phyloP scores from a whole-genome alignment of 2,797 vertebrate genomes.

The Phoxinus dragarum region DNA sequence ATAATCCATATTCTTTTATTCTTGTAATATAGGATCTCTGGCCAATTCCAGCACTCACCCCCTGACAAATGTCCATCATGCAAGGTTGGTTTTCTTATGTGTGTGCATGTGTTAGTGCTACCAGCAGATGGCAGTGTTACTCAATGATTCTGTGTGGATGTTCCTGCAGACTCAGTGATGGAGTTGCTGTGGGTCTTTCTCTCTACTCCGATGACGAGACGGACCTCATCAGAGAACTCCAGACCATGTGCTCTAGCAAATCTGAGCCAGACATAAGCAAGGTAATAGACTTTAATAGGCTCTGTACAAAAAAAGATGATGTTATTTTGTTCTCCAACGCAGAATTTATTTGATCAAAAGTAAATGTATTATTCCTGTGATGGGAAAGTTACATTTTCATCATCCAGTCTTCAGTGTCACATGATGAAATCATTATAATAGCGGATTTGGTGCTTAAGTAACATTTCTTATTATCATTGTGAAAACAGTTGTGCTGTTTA shows the following conservation, averaged over 20 bases:
- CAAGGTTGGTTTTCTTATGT: constrained; percentile 68
- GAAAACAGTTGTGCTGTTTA: no score
- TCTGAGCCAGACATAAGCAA: constrained; percentile 96
- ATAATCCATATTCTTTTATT: neutral
- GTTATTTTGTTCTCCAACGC: no score
- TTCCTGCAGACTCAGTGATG: constrained; percentile 43
- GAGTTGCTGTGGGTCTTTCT: constrained; percentile 74
- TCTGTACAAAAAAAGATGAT: neutral
- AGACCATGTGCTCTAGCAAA: constrained; percentile 94
- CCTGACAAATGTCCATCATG: constrained; percentile 63
- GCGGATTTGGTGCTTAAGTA: no score
- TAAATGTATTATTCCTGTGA: neutral
- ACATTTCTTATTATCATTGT: no score
- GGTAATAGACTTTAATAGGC: constrained; percentile 69
- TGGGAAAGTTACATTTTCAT: neutral
- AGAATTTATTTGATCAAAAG: neutral
- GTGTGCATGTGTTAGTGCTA: neutral
- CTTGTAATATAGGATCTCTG: constrained; percentile 67
- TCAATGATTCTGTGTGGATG: constrained; percentile 34
- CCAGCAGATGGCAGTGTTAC: constrained; percentile 62
- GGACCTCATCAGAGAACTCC: constrained; percentile 90
- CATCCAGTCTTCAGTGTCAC: neutral
- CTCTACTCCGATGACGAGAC: constrained; percentile 89
- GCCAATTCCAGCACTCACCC: constrained; percentile 71
- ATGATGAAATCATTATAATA: neutral